phyloP scores from a whole-genome alignment of 1,140 invertebrate species.

The Calephelis virginiensis region DNA sequence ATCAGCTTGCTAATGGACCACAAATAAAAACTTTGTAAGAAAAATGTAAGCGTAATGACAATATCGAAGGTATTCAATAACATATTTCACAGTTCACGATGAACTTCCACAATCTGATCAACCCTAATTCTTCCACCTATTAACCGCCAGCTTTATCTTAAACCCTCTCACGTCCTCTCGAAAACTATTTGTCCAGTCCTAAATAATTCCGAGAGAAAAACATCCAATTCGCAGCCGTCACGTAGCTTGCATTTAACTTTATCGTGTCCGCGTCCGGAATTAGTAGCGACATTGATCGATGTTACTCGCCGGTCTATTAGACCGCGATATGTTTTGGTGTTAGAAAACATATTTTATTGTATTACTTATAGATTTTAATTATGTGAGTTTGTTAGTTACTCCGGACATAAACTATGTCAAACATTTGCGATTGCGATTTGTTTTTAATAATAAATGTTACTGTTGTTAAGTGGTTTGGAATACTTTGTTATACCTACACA shows the following conservation, averaged over 20 bases:
- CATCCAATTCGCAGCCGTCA: conserved; percentile 46
- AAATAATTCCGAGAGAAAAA: conserved; percentile 54
- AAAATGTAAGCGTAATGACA: no score
- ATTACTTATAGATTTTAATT: neutral
- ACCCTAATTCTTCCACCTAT: conserved; percentile 40
- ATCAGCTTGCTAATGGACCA: no score
- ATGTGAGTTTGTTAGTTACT: neutral
- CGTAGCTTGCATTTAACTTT: conserved; percentile 52
- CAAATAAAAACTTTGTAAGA: no score
- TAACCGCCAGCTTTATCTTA: conserved; percentile 46
- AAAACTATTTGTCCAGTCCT: conserved; percentile 57
- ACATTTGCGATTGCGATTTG: no score
- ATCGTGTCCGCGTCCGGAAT: conserved; percentile 50
- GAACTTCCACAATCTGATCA: conserved; percentile 27
- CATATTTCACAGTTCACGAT: conserved; percentile 6
- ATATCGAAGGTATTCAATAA: neutral
- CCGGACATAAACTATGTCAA: no score
- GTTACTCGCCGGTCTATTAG: conserved; percentile 37
- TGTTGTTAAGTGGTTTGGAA: no score
- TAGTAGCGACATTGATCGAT: conserved; percentile 61
- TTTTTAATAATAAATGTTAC: no score
- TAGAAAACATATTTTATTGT: conserved; percentile 25
- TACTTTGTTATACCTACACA: no score
- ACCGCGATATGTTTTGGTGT: conserved; percentile 32
- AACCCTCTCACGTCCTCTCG: conserved; percentile 51